Percentiles rank a stretch among this genome's conserved stretches.
phyloP scores from a whole-genome alignment of 2,888 invertebrate species.

The Eledone cirrhosa region DNA sequence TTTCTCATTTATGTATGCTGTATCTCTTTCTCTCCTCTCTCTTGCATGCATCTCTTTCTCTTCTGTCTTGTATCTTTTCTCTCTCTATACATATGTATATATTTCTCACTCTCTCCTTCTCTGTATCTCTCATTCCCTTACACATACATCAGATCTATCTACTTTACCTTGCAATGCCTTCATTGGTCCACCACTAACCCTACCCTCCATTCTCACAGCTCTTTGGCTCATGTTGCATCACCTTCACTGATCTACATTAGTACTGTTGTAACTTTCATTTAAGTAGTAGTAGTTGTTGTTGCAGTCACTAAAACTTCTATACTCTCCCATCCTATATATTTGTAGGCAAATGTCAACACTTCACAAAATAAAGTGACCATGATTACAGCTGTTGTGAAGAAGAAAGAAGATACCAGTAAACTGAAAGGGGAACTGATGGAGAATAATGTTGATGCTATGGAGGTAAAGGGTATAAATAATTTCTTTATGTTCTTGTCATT shows the following conservation, averaged over 20 bases:
- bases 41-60: too few relatives aligned
- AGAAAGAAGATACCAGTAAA: conserved; percentile 47
- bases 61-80: neutral
- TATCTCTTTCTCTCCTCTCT: neutral
- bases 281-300: too few relatives aligned
- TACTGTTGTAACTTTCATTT: too few relatives aligned
- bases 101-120: neutral
- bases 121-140: neutral
- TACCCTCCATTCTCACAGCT: neutral
- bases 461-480: conserved; percentile 63
- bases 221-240: neutral
- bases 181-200: too few relatives aligned
- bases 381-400: conserved; percentile 61
- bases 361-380: conserved; percentile 56
- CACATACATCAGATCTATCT: neutral
- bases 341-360: neutral
- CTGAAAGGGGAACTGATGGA: conserved; percentile 96
- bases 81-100: neutral
- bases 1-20: neutral
- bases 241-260: neutral
- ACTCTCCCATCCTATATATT: too few relatives aligned
- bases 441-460: conserved; percentile 96
- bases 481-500: neutral
- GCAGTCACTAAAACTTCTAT: too few relatives aligned
- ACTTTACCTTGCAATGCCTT: too few relatives aligned